Evolutionary conservation across 2,113 vertebrate genomes (phyloP), one percentile per base, ranked within the genome.

Genomic region (Nothocercus nigrocapillus): DNA sequence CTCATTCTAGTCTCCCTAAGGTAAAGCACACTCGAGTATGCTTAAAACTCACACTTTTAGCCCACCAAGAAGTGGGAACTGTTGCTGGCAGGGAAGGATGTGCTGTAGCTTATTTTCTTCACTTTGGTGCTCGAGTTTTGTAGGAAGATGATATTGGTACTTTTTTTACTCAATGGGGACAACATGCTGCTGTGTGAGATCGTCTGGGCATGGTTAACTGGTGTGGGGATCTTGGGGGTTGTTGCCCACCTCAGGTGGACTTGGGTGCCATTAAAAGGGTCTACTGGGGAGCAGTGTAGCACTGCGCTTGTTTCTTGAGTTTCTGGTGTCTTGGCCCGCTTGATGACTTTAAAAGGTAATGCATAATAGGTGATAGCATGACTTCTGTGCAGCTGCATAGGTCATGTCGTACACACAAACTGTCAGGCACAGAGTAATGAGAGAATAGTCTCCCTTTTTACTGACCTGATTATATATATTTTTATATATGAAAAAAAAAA

Each of bases 101-200:
- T 24, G 8, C 24, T 7, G 3, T 49, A 82, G 17, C 0, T 5
- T 4, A 0, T 58, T 72, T 85, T 70, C 1, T 20, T 69, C 64
- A 40, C 30, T 85, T 56, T 13, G 18, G 19, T 66, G 1, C 34
- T 89, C 42, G 38, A 38, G 4, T 85, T 63, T 16, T 30, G 20
- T 40, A 2, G 21, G 27, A 54, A 58, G 61, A 63, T 51, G 13
- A 56, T 19, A 6, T 38, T 63, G 64, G 34, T 75, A 32, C 13
- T 45, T 53, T 27, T 40, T 16, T 45, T 56, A 63, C 51, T 54
- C 36, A 4, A 20, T 22, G 63, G 47, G 76, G 90, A 70, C 66
- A 86, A 84, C 51, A 51, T 81, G 68, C 40, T 45, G 25, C 42
- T 78, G 34, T 61, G 76, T 38, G 44, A 38, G 53, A 17, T 63